These are phyloP conservation scores for Agrotis exclamationis DNA, from an alignment of 2,888 invertebrate genomes.

Conservation along the genomic window DNA sequence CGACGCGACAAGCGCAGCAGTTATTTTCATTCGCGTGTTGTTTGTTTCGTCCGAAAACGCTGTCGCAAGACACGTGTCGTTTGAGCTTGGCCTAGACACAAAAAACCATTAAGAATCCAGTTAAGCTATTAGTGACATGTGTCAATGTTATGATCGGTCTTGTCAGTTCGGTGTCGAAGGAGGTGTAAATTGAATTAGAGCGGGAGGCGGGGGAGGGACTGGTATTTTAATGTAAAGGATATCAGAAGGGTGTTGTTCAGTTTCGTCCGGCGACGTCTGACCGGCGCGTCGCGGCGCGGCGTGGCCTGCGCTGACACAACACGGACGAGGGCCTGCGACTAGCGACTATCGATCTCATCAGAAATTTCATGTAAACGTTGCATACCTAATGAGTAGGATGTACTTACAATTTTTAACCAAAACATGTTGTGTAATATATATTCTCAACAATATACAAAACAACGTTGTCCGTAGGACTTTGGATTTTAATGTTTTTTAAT, in stretches of 20 bases:
- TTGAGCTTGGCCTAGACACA: background rate
- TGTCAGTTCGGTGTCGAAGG: background rate
- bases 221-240: background rate
- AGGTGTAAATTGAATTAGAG: constrained; percentile 15
- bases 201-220: background rate
- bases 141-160: background rate
- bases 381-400: background rate
- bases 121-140: background rate
- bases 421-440: background rate
- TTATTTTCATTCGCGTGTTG: background rate
- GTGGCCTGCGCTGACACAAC: background rate
- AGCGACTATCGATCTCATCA: background rate
- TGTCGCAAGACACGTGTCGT: background rate
- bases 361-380: background rate
- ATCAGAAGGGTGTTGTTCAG: constrained; percentile 14
- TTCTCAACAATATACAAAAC: background rate
- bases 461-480: background rate
- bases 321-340: background rate
- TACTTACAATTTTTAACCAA: background rate
- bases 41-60: background rate
- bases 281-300: background rate
- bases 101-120: background rate
- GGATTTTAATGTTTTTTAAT: constrained; percentile 32
- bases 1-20: background rate
- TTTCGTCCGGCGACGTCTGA: background rate